These are phyloP conservation scores for Drosophila ananassae DNA, from an alignment of 1,140 invertebrate species.

Conservation along the genomic window DNA sequence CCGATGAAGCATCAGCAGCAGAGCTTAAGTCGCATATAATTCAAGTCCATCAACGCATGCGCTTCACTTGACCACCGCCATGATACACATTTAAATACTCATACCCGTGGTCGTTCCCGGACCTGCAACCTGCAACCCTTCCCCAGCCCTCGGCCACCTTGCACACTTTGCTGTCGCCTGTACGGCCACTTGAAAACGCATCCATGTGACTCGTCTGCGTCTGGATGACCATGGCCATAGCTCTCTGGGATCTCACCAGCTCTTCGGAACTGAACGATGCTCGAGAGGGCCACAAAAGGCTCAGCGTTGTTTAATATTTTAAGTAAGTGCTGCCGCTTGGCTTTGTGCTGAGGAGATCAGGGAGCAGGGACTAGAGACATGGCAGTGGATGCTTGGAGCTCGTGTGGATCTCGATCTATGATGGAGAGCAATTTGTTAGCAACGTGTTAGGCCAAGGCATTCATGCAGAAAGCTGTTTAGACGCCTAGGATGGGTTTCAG, in stretches of 20 bases:
- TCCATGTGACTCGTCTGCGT: conserved; percentile 56
- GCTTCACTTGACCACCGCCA: conserved; percentile 76
- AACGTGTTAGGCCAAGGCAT: background rate
- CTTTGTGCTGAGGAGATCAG: conserved; percentile 26
- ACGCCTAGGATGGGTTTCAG: background rate
- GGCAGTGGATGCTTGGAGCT: conserved; percentile 1
- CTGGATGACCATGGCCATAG: conserved; percentile 25
- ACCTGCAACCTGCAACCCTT: background rate
- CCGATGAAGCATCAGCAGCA: conserved; percentile 59
- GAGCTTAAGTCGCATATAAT: conserved; percentile 83
- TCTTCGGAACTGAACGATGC: conserved; percentile 22
- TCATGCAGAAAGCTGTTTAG: background rate
- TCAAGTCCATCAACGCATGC: conserved; percentile 83
- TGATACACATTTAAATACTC: conserved; percentile 82
- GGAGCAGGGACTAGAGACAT: background rate
- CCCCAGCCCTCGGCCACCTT: conserved; percentile 9
- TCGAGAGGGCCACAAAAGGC: conserved; percentile 68
- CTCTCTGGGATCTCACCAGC: conserved; percentile 29
- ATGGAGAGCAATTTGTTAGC: conserved; percentile 26
- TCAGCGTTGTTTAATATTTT: conserved; percentile 78
- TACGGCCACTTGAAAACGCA: conserved; percentile 70
- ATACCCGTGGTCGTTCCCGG: conserved; percentile 15
- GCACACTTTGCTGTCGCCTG: conserved; percentile 46
- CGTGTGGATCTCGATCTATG: conserved; percentile 19
- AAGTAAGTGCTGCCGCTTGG: conserved; percentile 74